These are phyloP conservation scores for Drosophila virilis DNA, from an alignment of 1,140 invertebrate species.

Conservation along the genomic window DNA sequence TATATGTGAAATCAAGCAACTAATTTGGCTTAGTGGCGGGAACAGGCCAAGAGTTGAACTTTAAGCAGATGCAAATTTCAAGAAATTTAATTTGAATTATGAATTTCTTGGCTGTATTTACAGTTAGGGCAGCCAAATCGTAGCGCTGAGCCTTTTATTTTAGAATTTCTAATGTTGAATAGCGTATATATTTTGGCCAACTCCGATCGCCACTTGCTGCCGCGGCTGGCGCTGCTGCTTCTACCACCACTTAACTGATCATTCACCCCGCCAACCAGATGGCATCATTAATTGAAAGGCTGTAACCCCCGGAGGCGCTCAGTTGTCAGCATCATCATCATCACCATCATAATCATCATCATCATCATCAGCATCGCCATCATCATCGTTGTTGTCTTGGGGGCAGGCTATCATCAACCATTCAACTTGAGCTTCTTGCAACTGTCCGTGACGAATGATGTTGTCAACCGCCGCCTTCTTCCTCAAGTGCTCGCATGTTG, in stretches of 20 bases:
- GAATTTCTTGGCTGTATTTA: slow-evolving; percentile 38
- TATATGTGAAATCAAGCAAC: slow-evolving; percentile 51
- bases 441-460: slow-evolving; percentile 56
- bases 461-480: slow-evolving; percentile 49
- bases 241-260: slow-evolving; percentile 64
- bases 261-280: slow-evolving; percentile 52
- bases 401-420: slow-evolving; percentile 10
- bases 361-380: neutral
- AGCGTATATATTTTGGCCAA: slow-evolving; percentile 11
- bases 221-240: too few species aligned
- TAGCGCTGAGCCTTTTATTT: neutral
- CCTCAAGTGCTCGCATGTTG: slow-evolving; percentile 70
- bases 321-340: slow-evolving; percentile 2
- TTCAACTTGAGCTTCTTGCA: slow-evolving; percentile 14
- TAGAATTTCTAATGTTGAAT: slow-evolving; percentile 29
- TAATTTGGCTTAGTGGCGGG: slow-evolving; percentile 47
- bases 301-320: slow-evolving; percentile 23
- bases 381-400: neutral
- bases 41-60: slow-evolving; percentile 46
- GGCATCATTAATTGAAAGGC: slow-evolving; percentile 35
- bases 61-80: slow-evolving; percentile 47
- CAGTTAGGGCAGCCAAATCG: slow-evolving; percentile 32
- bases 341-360: slow-evolving; percentile 27
- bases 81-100: slow-evolving; percentile 48
- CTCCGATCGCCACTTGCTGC: slow-evolving; percentile 24